Percentiles rank a stretch among this genome's conserved stretches.
phyloP scores from a whole-genome alignment of 1,140 invertebrate species.

The Drosophila subobscura region DNA sequence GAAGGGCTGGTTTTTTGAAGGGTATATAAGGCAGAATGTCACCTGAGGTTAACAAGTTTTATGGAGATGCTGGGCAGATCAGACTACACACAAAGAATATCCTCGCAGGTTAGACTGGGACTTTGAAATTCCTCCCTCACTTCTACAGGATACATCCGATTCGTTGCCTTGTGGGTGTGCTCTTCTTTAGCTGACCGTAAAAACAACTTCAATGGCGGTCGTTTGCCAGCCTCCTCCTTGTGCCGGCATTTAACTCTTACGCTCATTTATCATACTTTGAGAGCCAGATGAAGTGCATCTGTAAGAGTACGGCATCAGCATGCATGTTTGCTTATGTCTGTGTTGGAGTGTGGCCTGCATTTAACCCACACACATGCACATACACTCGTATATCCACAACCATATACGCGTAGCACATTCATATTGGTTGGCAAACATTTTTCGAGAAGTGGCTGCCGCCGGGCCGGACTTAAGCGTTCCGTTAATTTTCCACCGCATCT shows the following conservation, averaged over 20 bases:
- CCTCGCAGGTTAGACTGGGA: too few species aligned
- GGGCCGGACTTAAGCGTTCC: constrained; percentile 55
- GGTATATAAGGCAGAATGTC: too few species aligned
- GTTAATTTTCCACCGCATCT: constrained; percentile 65
- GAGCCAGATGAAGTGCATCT: constrained; percentile 57
- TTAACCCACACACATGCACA: constrained; percentile 43
- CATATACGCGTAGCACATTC: constrained; percentile 1
- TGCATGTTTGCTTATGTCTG: constrained; percentile 1
- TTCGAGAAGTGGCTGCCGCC: constrained; percentile 57
- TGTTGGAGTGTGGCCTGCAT: constrained; percentile 41
- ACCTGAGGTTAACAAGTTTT: too few species aligned
- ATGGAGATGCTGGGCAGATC: too few species aligned
- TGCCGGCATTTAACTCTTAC: constrained; percentile 72
- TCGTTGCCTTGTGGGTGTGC: constrained; percentile 1
- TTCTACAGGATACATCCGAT: constrained; percentile 4
- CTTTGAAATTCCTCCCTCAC: too few species aligned
- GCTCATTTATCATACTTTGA: constrained; percentile 78
- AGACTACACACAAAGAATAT: too few species aligned
- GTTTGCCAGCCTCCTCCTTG: constrained; percentile 56
- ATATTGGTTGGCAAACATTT: constrained; percentile 62
- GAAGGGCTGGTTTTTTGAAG: too few species aligned
- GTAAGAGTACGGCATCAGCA: constrained; percentile 7
- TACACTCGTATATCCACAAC: not conserved
- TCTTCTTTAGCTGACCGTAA: constrained; percentile 63
- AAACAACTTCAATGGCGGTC: constrained; percentile 71